Conservation (phyloP, 1,140 invertebrate genomes). For the Hyphantria cunea region DNA sequence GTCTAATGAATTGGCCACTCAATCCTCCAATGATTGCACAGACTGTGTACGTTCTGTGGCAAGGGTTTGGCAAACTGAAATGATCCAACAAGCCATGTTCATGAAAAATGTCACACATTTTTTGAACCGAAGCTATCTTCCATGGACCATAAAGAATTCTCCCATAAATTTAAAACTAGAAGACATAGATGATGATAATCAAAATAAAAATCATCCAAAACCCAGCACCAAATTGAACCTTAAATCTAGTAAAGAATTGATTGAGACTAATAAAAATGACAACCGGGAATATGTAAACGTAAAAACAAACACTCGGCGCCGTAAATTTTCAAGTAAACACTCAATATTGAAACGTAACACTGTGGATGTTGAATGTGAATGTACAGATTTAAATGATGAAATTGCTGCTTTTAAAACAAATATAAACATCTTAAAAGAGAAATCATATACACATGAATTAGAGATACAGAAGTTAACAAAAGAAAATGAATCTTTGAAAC, state of each 20-base stretch:
- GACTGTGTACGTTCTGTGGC: conserved; percentile 49
- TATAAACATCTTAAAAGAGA: conserved; percentile 47
- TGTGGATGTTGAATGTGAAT: conserved; percentile 41
- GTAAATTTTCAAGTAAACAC: too few relatives aligned
- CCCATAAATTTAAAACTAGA: neutral
- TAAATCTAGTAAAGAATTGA: too few relatives aligned
- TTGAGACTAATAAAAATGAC: too few relatives aligned
- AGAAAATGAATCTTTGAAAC: conserved; percentile 56
- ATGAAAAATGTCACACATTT: conserved; percentile 44
- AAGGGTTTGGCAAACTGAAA: conserved; percentile 59
- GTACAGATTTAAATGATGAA: conserved; percentile 31
- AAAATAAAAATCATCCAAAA: neutral
- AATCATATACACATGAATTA: conserved; percentile 42
- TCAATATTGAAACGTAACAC: conserved; percentile 32
- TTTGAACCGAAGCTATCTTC: too few relatives aligned
- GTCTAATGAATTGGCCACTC: conserved; percentile 29
- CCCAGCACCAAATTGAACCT: neutral
- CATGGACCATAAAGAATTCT: too few relatives aligned
- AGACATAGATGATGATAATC: neutral
- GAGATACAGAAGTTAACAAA: conserved; percentile 57
- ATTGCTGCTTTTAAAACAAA: conserved; percentile 41
- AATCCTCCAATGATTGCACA: conserved; percentile 27
- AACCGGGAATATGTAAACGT: neutral
- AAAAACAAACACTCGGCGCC: neutral
- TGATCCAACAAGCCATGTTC: conserved; percentile 54